Conservation (phyloP, 2,113 vertebrate genomes). For the Toxotes chatareus region DNA sequence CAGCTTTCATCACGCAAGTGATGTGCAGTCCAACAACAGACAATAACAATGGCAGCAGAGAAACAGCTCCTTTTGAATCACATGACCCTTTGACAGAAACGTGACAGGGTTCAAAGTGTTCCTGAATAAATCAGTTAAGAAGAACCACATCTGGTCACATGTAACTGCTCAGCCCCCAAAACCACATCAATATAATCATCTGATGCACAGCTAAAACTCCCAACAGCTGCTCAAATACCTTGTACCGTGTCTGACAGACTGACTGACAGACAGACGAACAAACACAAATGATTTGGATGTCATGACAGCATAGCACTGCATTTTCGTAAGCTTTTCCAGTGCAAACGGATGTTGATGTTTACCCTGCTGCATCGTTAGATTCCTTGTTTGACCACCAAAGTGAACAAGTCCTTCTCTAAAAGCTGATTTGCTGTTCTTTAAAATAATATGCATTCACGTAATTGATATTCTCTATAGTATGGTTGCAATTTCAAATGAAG, state of each 20-base stretch:
- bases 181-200: slow-evolving; percentile 42
- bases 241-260: slow-evolving; percentile 11
- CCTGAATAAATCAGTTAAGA: slow-evolving; percentile 48
- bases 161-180: slow-evolving; percentile 13
- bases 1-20: slow-evolving; percentile 10
- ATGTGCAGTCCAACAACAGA: not conserved
- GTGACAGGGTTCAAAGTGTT: slow-evolving; percentile 34
- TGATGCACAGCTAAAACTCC: slow-evolving; percentile 52
- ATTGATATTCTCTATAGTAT: not conserved
- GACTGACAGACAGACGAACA: not conserved
- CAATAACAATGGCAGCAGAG: not conserved
- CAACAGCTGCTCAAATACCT: slow-evolving; percentile 47
- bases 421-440: not conserved
- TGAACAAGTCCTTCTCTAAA: not conserved
- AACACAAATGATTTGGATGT: slow-evolving; percentile 30
- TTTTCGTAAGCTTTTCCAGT: slow-evolving; percentile 9
- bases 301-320: not conserved
- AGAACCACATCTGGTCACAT: slow-evolving; percentile 54
- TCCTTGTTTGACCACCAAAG: not conserved
- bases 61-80: slow-evolving; percentile 7
- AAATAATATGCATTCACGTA: slow-evolving; percentile 1
- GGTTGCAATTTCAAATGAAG: not conserved
- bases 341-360: slow-evolving; percentile 5
- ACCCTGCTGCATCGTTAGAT: slow-evolving; percentile 6
- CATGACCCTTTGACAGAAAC: slow-evolving; percentile 28